These are phyloP conservation scores for Drosophila tristis DNA, from an alignment of 1,140 invertebrate genomes.

Conservation along the genomic window DNA sequence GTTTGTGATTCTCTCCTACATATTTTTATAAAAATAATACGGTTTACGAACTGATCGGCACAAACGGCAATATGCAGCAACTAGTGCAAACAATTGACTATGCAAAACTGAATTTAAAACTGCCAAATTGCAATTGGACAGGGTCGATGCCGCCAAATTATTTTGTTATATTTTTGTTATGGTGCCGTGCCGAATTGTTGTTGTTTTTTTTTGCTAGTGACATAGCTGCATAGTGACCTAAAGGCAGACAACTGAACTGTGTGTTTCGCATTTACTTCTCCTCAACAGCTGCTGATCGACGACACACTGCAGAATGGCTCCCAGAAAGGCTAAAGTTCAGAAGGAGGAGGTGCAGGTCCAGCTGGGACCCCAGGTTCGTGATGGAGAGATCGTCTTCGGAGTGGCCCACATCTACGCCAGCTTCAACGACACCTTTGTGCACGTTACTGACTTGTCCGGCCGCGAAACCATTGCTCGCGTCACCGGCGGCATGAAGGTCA, in stretches of 20 bases:
- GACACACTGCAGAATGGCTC: slow-evolving; percentile 91
- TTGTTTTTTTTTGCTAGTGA: slow-evolving; percentile 45
- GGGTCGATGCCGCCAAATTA: slow-evolving; percentile 34
- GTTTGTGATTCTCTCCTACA: slow-evolving; percentile 41
- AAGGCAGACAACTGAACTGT: slow-evolving; percentile 23
- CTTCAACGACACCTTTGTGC: slow-evolving; percentile 99
- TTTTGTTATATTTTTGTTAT: slow-evolving; percentile 37
- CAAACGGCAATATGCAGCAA: slow-evolving; percentile 44
- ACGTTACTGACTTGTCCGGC: slow-evolving; percentile 99
- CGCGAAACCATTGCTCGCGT: slow-evolving; percentile 99
- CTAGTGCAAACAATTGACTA: not conserved
- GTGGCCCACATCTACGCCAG: slow-evolving; percentile 99
- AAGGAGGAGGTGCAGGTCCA: slow-evolving; percentile 98
- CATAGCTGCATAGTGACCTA: not conserved
- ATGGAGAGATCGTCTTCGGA: slow-evolving; percentile 99
- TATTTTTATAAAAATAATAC: slow-evolving; percentile 31
- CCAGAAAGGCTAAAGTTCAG: slow-evolving; percentile 97
- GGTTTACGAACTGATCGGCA: slow-evolving; percentile 28
- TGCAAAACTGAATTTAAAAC: not conserved
- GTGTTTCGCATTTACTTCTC: slow-evolving; percentile 20
- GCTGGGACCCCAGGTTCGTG: slow-evolving; percentile 97
- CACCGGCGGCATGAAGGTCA: slow-evolving; percentile 99
- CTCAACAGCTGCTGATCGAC: slow-evolving; percentile 58
- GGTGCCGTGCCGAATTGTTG: slow-evolving; percentile 15
- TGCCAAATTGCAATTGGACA: slow-evolving; percentile 1